Base-by-base conservation (phyloP, 92 coral and sea anemone genomes). In the Paramuricea clavata region DNA sequence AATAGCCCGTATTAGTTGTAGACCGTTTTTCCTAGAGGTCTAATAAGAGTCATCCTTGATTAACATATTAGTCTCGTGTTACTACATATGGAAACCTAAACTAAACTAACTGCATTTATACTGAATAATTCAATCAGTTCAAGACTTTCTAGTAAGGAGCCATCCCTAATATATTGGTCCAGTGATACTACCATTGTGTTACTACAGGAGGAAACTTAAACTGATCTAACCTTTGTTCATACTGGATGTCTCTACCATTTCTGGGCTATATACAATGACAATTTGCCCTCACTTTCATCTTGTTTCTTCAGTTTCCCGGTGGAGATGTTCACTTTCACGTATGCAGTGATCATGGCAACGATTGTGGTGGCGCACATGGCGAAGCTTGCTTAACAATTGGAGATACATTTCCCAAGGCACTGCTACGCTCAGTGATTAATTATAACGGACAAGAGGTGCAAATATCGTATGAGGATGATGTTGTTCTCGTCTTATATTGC, bases 401-500 rank as follows among this genome's bases (percentile, higher is more conserved):
- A 9, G 19, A 32, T 16, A 33, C 17, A 16, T 11, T 11, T 11
- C 39, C 17, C 13, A 65, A 11, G 41, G 72, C 72, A 13, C 39
- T 65, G 36, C 2, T 19, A 30, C 72, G 72, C 17, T 0, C 17
- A 30, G 15, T 15, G 0, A 76, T 76, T 35, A 35, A 22, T 27
- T 76, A 76, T 22, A 32, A n/a, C 3, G 62, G 69, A 9, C 23
- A 41, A 7, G 67, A 76, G 28, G 82, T 76, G 49, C 67, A 28
- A 35, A 52, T 76, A 76, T 28, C 43, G 25, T 76, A 76, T 8
- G 72, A 39, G 0, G 69, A 76, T 17, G 41, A 36, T 2, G 68
- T 32, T 54, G 67, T 30, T 12, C 36, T 76, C 0, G 3, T 76
- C 4, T 32, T 76, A 6, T 76, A 76, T n/a, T 76, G 82, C 52